Conservation (phyloP, 1,140 invertebrate genomes). For the Vollenhovia emeryi region DNA sequence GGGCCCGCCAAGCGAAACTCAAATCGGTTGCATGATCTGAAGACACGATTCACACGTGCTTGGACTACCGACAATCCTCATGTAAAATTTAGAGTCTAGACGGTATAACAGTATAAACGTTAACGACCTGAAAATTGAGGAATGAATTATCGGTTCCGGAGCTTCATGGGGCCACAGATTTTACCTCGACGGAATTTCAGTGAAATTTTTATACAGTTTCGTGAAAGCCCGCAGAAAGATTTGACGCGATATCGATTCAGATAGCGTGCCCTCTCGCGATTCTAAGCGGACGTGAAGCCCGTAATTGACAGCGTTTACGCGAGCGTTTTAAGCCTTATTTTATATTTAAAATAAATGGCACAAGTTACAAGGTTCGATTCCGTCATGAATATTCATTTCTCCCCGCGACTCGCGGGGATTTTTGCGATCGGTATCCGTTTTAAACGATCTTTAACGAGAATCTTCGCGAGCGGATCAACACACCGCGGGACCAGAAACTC, state of each 20-base stretch:
- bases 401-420: too few relatives aligned
- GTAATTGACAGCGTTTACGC: neutral
- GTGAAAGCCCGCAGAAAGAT: neutral
- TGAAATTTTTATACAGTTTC: neutral
- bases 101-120: neutral
- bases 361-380: neutral
- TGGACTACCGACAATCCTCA: neutral
- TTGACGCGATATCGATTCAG: neutral
- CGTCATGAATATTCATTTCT: neutral
- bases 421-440: slow-evolving; percentile 1
- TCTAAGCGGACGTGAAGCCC: neutral
- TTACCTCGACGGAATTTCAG: slow-evolving; percentile 10
- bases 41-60: neutral
- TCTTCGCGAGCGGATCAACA: neutral
- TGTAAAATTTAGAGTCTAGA: neutral
- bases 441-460: neutral
- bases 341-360: neutral
- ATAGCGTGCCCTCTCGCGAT: neutral
- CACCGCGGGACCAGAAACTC: neutral
- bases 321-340: neutral
- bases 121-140: neutral
- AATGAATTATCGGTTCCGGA: neutral
- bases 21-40: neutral
- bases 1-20: neutral
- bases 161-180: neutral